phyloP scores from a whole-genome alignment of 1,140 invertebrate species.

The Drosophila orosa region DNA sequence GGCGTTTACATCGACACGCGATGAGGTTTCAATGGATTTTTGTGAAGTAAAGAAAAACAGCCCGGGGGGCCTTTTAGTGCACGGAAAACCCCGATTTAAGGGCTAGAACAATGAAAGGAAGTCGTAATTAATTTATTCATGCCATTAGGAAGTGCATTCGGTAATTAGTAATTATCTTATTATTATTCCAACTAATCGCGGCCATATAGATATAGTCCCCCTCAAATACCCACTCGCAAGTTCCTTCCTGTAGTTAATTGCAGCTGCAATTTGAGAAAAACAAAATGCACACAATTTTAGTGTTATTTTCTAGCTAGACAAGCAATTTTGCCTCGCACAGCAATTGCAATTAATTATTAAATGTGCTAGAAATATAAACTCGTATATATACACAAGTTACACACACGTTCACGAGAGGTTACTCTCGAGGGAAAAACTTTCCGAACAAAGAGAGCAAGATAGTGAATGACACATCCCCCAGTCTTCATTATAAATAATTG shows the following conservation, averaged over 20 bases:
- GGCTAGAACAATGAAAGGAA: constrained; percentile 33
- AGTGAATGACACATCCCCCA: constrained; percentile 31
- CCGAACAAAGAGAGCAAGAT: constrained; percentile 10
- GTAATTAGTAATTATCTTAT: constrained; percentile 33
- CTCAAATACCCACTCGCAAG: not conserved
- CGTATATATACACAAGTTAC: constrained; percentile 14
- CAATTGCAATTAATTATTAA: constrained; percentile 45
- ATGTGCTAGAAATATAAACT: constrained; percentile 18
- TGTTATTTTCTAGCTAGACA: constrained; percentile 10
- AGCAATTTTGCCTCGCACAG: constrained; percentile 18
- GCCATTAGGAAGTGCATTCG: constrained; percentile 9
- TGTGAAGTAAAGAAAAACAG: not conserved
- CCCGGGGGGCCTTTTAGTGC: not conserved
- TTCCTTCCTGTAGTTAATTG: constrained; percentile 18
- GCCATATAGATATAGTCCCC: constrained; percentile 4
- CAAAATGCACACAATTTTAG: constrained; percentile 35
- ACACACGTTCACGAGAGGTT: constrained; percentile 9
- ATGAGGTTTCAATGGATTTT: constrained; percentile 33
- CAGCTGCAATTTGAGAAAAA: constrained; percentile 35
- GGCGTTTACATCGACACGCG: constrained; percentile 34
- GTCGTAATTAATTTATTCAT: constrained; percentile 5
- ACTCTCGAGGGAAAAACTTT: constrained; percentile 5
- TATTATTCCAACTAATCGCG: constrained; percentile 50
- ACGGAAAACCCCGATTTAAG: not conserved
- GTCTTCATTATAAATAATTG: constrained; percentile 31